Evolutionary conservation across 1,140 invertebrate genomes (phyloP).

Genomic region (Lamellibrachia luymesi): DNA sequence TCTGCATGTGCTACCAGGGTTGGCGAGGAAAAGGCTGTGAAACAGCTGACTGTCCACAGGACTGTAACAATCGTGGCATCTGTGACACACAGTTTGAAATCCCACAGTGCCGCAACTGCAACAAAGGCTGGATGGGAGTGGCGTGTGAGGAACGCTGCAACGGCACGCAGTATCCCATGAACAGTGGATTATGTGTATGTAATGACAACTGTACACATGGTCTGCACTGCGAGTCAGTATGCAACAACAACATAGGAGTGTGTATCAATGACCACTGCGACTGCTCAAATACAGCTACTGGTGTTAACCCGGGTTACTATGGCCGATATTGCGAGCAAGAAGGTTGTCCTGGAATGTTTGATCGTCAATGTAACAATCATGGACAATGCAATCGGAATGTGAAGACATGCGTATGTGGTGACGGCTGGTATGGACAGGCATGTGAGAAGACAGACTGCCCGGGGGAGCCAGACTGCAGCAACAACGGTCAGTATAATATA

Average conservation of each 20-base stretch:
- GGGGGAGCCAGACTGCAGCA: conserved; percentile 32
- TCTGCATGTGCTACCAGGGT: conserved; percentile 35
- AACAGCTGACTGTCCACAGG: conserved; percentile 31
- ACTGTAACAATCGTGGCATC: conserved; percentile 36
- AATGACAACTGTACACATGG: conserved; percentile 32
- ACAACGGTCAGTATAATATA: conserved; percentile 25
- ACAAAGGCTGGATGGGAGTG: conserved; percentile 37
- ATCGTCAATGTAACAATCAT: conserved; percentile 6
- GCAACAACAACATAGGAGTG: conserved; percentile 26
- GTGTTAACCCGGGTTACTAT: conserved; percentile 23
- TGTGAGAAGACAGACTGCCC: conserved; percentile 38
- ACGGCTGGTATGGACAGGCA: conserved; percentile 35
- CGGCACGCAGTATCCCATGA: conserved; percentile 32
- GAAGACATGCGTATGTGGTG: conserved; percentile 24
- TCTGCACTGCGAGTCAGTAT: conserved; percentile 29
- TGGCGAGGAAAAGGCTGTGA: conserved; percentile 36
- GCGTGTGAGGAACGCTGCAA: conserved; percentile 34
- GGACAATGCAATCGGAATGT: neutral
- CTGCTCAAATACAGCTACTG: conserved; percentile 19
- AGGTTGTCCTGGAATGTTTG: conserved; percentile 15
- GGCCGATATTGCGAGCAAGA: conserved; percentile 12
- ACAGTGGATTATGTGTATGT: conserved; percentile 36
- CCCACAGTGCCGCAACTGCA: conserved; percentile 34
- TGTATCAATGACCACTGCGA: conserved; percentile 32
- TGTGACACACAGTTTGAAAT: conserved; percentile 29